Conservation (phyloP, 2,888 invertebrate genomes). For the Amblyjoppa fuscipennis region DNA sequence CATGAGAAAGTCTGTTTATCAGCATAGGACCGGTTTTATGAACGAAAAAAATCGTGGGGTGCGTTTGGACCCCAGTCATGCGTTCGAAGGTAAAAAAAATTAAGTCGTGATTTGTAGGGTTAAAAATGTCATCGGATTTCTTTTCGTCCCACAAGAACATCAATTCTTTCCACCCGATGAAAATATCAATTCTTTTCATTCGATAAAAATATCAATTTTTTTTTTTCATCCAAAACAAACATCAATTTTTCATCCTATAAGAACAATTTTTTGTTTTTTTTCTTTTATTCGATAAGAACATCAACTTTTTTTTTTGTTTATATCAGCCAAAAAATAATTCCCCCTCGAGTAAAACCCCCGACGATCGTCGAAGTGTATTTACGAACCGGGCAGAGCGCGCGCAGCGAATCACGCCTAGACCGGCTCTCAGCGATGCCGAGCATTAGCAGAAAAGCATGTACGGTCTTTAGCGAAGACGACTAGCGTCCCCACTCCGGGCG, state of each 20-base stretch:
- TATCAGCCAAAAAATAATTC: too few species aligned
- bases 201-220: background rate
- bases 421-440: slow-evolving; percentile 1
- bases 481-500: background rate
- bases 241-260: background rate
- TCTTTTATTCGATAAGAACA: background rate
- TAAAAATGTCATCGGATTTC: slow-evolving; percentile 11
- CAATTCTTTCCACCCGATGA: too few species aligned
- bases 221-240: too few species aligned
- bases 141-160: background rate
- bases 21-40: too few species aligned
- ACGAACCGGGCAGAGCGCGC: background rate
- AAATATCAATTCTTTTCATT: too few species aligned
- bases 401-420: background rate
- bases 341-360: background rate
- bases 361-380: background rate
- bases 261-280: background rate
- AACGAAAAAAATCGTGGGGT: too few species aligned
- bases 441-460: slow-evolving; percentile 6
- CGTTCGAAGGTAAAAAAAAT: too few species aligned
- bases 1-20: too few species aligned
- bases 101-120: background rate
- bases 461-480: background rate
- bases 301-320: too few species aligned
- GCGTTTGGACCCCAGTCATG: too few species aligned